Conservation (phyloP, 2,797 vertebrate genomes). For the Helicolenus hilgendorfi region DNA sequence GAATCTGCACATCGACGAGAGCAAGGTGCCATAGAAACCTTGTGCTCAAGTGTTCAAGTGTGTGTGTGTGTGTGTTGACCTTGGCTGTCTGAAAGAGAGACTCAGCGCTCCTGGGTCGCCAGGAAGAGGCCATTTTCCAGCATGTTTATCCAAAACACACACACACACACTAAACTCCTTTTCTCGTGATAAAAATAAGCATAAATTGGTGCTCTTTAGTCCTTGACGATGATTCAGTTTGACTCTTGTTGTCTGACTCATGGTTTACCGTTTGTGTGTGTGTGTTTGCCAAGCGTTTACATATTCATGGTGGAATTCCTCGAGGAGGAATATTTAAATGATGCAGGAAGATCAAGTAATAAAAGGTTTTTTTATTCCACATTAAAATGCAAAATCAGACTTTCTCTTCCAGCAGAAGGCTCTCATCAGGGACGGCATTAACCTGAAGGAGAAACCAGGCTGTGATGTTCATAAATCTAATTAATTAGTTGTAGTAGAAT, state of each 20-base stretch:
- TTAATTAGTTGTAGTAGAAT: too few relatives aligned
- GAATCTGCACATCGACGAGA: constrained; percentile 2
- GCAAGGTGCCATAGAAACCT: neutral
- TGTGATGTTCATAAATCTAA: neutral
- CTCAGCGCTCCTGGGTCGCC: constrained; percentile 16
- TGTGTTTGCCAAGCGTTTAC: neutral
- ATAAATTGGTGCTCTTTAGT: neutral
- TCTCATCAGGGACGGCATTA: neutral
- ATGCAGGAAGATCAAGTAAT: neutral
- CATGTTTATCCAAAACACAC: constrained; percentile 66
- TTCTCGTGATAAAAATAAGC: neutral
- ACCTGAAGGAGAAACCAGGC: neutral
- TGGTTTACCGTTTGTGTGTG: neutral
- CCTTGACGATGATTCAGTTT: neutral
- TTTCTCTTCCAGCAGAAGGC: neutral
- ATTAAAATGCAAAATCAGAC: constrained; percentile 19
- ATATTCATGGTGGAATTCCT: constrained; percentile 24
- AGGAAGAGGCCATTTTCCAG: constrained; percentile 59
- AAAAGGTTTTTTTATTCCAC: neutral
- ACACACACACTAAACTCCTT: neutral
- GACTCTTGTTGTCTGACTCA: constrained; percentile 4
- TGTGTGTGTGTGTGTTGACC: constrained; percentile 55
- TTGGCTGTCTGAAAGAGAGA: constrained; percentile 50
- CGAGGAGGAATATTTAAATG: neutral
- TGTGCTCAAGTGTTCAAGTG: neutral